A percentile compares a stretch with the other conserved stretches of the same genome.
Conservation (phyloP, 2,797 vertebrate species). For the Bryconaethiops microstoma region DNA sequence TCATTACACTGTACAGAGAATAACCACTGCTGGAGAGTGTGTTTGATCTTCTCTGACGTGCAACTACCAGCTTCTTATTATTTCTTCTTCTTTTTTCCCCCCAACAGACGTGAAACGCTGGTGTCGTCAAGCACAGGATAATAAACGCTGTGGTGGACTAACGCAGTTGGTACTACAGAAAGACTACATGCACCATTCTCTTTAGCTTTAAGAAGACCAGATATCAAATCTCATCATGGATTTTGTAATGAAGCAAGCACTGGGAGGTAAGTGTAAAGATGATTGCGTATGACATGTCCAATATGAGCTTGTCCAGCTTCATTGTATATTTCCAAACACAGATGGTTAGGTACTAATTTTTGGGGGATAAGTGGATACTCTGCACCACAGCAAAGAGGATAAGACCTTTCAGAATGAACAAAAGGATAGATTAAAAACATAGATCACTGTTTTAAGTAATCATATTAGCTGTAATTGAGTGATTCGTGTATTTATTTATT, state of each 20-base stretch:
- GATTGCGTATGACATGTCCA: background rate
- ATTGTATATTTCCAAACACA: background rate
- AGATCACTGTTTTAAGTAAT: background rate
- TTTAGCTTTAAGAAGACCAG: conserved; percentile 66
- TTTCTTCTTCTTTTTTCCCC: background rate
- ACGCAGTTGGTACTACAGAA: conserved; percentile 40
- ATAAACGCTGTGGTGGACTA: conserved; percentile 40
- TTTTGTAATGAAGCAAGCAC: conserved; percentile 98
- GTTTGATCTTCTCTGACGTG: background rate
- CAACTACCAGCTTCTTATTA: background rate
- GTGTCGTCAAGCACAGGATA: conserved; percentile 25
- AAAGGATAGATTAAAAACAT: background rate
- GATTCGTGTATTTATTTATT: too few species aligned
- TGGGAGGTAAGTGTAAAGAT: conserved; percentile 86
- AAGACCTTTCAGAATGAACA: background rate
- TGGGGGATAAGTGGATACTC: background rate
- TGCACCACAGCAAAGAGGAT: background rate
- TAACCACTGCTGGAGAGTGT: background rate
- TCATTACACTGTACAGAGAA: background rate
- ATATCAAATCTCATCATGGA: conserved; percentile 83
- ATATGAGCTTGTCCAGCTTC: background rate
- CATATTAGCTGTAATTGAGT: too few species aligned
- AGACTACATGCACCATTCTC: conserved; percentile 78
- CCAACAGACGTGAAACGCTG: conserved; percentile 44
- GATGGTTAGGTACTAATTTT: background rate